These are phyloP conservation scores for Oedothorax gibbosus DNA, from an alignment of 1,140 invertebrate genomes.

Conservation along the genomic window DNA sequence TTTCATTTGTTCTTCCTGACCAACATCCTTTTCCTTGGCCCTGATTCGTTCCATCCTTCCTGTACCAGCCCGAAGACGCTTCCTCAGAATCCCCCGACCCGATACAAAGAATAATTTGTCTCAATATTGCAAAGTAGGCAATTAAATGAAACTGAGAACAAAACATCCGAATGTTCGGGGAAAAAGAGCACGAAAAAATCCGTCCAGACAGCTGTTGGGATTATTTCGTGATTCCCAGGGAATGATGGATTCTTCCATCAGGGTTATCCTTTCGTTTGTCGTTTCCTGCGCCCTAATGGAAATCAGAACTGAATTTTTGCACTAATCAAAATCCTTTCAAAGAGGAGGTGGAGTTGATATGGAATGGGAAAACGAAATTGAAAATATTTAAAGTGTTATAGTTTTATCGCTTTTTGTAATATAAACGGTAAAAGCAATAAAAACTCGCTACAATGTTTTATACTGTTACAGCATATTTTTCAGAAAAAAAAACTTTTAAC, in stretches of 20 bases:
- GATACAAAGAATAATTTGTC: constrained; percentile 50
- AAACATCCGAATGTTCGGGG: background rate
- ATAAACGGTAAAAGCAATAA: too few relatives aligned
- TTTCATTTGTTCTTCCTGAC: too few relatives aligned
- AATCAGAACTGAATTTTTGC: constrained; percentile 56
- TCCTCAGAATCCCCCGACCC: constrained; percentile 24
- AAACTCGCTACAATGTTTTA: too few relatives aligned
- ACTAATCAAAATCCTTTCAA: constrained; percentile 55
- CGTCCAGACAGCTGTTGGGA: constrained; percentile 44
- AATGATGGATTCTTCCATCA: constrained; percentile 47
- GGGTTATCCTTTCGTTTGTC: constrained; percentile 28
- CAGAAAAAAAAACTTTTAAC: too few relatives aligned
- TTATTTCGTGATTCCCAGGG: constrained; percentile 46
- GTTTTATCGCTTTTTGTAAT: too few relatives aligned
- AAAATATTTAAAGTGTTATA: too few relatives aligned
- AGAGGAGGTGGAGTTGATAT: background rate
- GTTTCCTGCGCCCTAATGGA: constrained; percentile 42
- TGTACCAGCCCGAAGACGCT: background rate
- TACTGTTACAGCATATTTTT: too few relatives aligned
- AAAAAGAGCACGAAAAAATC: constrained; percentile 5
- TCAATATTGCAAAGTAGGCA: constrained; percentile 46
- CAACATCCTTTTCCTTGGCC: background rate
- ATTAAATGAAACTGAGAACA: constrained; percentile 34
- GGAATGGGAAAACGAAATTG: too few relatives aligned
- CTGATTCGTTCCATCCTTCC: constrained; percentile 11